Conservation (phyloP, 1,140 invertebrate species). For the Saxidomus purpurata region DNA sequence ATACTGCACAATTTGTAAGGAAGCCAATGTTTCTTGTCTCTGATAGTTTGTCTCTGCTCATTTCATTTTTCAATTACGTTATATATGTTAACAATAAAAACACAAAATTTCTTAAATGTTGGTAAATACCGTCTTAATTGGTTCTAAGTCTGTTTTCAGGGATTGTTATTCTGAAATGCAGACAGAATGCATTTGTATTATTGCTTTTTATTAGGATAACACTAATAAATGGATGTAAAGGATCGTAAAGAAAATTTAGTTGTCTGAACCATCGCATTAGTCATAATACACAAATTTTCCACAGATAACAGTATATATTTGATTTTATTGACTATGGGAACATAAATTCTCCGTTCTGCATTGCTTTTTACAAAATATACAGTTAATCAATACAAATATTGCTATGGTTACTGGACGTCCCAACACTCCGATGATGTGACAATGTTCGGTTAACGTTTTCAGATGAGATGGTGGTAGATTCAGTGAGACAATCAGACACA, state of each 20-base stretch:
- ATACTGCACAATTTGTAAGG: no score
- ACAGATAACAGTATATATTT: not conserved
- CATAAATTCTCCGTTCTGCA: not conserved
- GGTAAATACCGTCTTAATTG: not conserved
- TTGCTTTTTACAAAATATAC: no score
- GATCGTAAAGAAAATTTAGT: not conserved
- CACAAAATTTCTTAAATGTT: not conserved
- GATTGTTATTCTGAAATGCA: not conserved
- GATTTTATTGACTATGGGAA: not conserved
- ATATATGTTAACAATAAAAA: not conserved
- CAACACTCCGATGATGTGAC: no score
- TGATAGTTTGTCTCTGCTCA: no score
- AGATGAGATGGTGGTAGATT: no score
- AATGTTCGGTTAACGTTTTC: no score
- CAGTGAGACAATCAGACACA: no score
- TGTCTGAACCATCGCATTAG: not conserved
- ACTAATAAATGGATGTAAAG: conserved; percentile 9
- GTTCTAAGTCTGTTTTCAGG: not conserved
- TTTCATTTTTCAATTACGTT: no score
- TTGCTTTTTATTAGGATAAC: conserved; percentile 19
- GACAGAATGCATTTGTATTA: conserved; percentile 31
- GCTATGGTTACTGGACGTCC: no score
- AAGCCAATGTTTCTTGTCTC: no score
- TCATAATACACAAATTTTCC: not conserved
- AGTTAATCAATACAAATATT: no score